Evolutionary conservation across 2,888 invertebrate genomes (phyloP), one percentile per base, ranked within the genome.

Genomic region (Lottia gigantea): DNA sequence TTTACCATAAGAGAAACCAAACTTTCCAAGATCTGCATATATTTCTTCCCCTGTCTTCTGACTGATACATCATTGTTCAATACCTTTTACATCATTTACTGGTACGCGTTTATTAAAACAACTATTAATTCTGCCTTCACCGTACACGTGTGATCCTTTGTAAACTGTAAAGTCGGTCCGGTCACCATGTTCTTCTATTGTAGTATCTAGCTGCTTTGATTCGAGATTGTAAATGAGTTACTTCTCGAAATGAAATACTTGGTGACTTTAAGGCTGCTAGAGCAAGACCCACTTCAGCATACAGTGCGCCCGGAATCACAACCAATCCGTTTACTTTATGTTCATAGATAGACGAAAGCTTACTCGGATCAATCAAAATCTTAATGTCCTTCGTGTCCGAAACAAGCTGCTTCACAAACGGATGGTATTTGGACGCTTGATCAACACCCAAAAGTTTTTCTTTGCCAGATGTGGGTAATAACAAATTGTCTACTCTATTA

Each of bases 211-310:
- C n/a, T 55, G 15, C 19, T 55, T 55, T 1, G n/a, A 15, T 55
- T 55, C 55, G 8, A 2, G 55, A 19, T n/a, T 15, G n/a, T 1
- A 11, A 11, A 55, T 19, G 15, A 19, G n/a, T 55, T 7, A 55
- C 19, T 55, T 55, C 55, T 15, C 19, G 8, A 19, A 16, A 55
- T 55, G 19, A 11, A 15, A 55, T 19, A 19, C 55, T 11, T 11
- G 1, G 19, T n/a, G 55, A 16, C 15, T 55, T 55, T 1, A 19
- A 19, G 55, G 49, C 26, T 19, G 71, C 76, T 23, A 80, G 66
- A 25, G 76, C 80, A 26, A 81, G 72, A 1, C 76, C 81, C n/a
- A 79, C 72, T 66, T 82, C 81, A 1, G 76, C 79, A 68, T 79
- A 79, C 15, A 77, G 71, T 1, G 80, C 76, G 1, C 79, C 81